These are phyloP conservation scores for Apamea crenata DNA, from an alignment of 2,888 invertebrate species.

Conservation along the genomic window DNA sequence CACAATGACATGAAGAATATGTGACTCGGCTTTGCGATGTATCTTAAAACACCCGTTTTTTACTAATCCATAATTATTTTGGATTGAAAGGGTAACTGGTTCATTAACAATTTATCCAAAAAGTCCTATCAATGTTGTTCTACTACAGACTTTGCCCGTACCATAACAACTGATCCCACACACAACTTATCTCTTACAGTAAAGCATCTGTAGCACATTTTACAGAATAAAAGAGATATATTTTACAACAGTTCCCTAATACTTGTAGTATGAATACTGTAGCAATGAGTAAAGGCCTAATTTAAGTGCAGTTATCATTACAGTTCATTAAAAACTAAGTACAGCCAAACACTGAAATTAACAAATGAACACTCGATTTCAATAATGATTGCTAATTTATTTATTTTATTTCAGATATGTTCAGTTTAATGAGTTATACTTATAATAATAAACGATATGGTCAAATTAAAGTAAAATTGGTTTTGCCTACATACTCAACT, in stretches of 20 bases:
- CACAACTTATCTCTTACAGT: constrained; percentile 59
- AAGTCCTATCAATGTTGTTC: neutral
- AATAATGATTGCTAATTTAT: constrained; percentile 55
- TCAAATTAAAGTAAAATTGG: constrained; percentile 53
- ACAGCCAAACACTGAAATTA: constrained; percentile 36
- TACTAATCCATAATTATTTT: neutral
- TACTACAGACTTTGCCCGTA: constrained; percentile 25
- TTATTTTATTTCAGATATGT: constrained; percentile 68
- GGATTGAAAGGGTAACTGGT: neutral
- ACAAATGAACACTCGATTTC: constrained; percentile 52
- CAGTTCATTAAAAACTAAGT: constrained; percentile 43
- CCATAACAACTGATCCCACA: constrained; percentile 63
- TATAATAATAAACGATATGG: constrained; percentile 58
- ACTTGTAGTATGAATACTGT: constrained; percentile 65
- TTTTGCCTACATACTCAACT: constrained; percentile 18
- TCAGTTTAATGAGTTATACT: constrained; percentile 56
- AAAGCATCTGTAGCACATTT: constrained; percentile 65
- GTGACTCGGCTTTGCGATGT: neutral
- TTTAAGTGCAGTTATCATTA: constrained; percentile 19
- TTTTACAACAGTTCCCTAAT: constrained; percentile 59
- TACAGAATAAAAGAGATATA: constrained; percentile 39
- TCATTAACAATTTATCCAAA: neutral
- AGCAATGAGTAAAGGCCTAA: constrained; percentile 39
- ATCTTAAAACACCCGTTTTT: neutral
- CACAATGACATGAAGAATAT: neutral